Base-by-base conservation (phyloP, 2,888 invertebrate genomes). In the Micoletzkya japonica region DNA sequence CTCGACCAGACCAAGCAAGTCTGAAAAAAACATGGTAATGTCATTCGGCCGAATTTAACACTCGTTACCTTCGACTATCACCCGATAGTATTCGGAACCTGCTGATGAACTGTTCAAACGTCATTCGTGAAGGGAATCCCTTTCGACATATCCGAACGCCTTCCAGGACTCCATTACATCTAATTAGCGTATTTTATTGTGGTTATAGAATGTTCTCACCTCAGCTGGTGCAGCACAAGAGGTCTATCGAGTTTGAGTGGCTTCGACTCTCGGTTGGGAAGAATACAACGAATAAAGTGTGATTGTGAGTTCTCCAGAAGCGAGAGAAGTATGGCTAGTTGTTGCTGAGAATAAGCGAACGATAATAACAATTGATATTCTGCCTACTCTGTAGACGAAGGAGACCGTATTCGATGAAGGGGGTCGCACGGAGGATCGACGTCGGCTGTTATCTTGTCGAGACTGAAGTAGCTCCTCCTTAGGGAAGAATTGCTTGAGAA, bases 141-240 rank as follows among this genome's bases (percentile, higher is more conserved):
- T 88, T 88, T 90, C 97, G 93, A 90, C 97, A 98, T 90, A 98
- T 98, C 94, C 98, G 95, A 90, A 98, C 98, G 90, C 97, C 98
- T 92, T 98, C 98, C 90, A 98, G 93, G 90, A 98, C 98, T 93
- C 98, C 98, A 92, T 98, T 98, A 92, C 98, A 98, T 86, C 95
- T 95, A 88, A 64, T 36, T 26, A 39, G 44, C 24, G 14, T 26
- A 60, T 26, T 20, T 3, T 17, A 34, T 50, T 54, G 26, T n/a
- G 24, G 7, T n/a, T 7, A 50, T 20, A 57, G 28, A 6, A n/a
- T 30, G 3, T n/a, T 10, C 44, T 26, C 49, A 81, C 81, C 75
- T 74, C 58, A 84, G 67, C 66, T 85, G 84, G 37, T 84, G 76
- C 60, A 85, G 72, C 20, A 82, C 77, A 26, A 85, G 70, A 1